phyloP scores from a whole-genome alignment of 2,113 vertebrate genomes.

The Prionailurus bengalensis region DNA sequence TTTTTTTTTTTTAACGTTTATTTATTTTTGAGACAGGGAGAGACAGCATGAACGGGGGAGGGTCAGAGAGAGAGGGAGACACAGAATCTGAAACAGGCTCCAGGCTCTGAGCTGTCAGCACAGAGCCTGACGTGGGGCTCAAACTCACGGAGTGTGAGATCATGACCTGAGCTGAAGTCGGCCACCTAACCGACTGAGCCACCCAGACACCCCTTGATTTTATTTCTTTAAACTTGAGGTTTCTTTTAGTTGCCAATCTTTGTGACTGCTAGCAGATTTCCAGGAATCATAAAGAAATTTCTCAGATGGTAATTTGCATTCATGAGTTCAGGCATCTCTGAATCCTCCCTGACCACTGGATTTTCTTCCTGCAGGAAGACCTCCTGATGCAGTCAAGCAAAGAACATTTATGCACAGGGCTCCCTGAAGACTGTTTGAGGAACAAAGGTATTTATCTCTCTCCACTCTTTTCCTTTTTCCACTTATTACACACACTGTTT shows the following conservation, averaged over 20 bases:
- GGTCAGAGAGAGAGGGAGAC: too few species aligned
- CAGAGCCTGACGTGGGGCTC: too few species aligned
- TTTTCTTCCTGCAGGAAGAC: constrained; percentile 81
- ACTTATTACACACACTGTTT: background rate
- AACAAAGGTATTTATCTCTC: constrained; percentile 79
- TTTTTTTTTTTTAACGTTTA: too few species aligned
- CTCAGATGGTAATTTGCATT: background rate
- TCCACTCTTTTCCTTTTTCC: background rate
- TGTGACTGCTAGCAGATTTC: constrained; percentile 1
- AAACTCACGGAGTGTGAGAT: too few species aligned
- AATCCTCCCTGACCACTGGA: background rate
- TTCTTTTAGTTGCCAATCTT: constrained; percentile 22
- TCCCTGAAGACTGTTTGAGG: constrained; percentile 72
- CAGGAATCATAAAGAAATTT: background rate
- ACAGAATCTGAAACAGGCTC: too few species aligned
- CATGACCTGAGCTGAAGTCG: too few species aligned
- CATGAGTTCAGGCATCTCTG: background rate
- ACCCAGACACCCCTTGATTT: background rate
- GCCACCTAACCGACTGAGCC: too few species aligned
- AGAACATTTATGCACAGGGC: constrained; percentile 56
- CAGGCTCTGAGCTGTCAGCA: too few species aligned
- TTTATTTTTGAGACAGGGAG: too few species aligned
- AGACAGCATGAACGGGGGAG: too few species aligned
- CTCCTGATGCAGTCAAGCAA: constrained; percentile 25
- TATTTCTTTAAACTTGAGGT: constrained; percentile 14